Evolutionary conservation across 2,888 invertebrate species (phyloP), one percentile per base, ranked within the genome.

Genomic region (Synergus umbraculus): DNA sequence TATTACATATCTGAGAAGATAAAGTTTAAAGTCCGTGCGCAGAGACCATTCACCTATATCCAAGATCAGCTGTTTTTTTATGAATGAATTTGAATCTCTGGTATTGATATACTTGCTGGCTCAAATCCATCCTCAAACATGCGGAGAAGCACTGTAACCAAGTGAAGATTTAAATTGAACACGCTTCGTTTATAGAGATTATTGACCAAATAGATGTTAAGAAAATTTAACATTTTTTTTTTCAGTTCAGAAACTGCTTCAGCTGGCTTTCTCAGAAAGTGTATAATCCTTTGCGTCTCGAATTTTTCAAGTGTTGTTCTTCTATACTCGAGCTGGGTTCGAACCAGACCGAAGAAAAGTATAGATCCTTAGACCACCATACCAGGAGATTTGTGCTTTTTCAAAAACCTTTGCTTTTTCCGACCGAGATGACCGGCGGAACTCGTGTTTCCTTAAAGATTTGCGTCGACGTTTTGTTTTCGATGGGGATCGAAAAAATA

Each of bases 301-400:
- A n/a, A 73, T 73, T 73, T 73, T 73, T 73, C 73, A 54, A 73
- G 73, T 73, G 73, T 73, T 73, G 73, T 73, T 73, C 73, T 73
- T 73, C 49, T 73, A 54, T 49, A 41, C 29, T 54, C 54, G 18
- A 73, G n/a, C 29, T 73, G 10, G 15, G 29, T n/a, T 54, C 54
- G 29, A 73, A 49, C 15, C 43, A 9, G 43, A 18, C 41, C 66
- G 22, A 73, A 49, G 49, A 18, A 49, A 15, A 29, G 29, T 73
- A 73, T 54, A 67, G 54, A 54, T 37, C 37, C 73, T 15, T 73
- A 29, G 29, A 66, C 44, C 46, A 67, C 44, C 18, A 66, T 18
- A 67, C 49, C 29, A 49, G 44, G 54, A 73, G 73, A 73, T 73
- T 73, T 29, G 37, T 73, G 46, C 69, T 60, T 60, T 60, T 60